Evolutionary conservation across 2,888 invertebrate genomes (phyloP), one percentile per base, ranked within the genome.

Genomic region (Calephelis perditalis): DNA sequence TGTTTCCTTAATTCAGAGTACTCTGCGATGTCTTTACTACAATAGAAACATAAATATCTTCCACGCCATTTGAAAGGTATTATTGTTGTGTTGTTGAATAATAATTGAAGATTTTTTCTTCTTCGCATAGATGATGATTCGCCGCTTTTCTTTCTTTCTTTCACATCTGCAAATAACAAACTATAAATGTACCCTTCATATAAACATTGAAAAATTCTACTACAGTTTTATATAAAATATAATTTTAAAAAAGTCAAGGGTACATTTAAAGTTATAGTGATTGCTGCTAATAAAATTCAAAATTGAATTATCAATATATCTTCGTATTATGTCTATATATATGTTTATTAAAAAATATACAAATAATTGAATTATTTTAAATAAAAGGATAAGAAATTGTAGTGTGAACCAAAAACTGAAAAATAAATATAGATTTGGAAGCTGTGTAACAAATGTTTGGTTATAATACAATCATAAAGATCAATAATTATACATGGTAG

Each of bases 11-110:
- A 64, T 47, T 87, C 86, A 0, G 73, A 61, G 63, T 86, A 86
- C 37, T 84, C 82, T 0, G 78, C 58, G 0, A 86, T 68, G 60
- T 86, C 78, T 75, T 86, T 83, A 62, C 89, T 88, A 63, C 89
- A 90, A 71, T 82, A 86, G 70, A 90, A 90, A 67, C 89, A 90
- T 0, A 88, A 71, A 62, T 90, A 90, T 70, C 83, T 86, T 5
- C 88, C 88, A n/a, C 89, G 77, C 87, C 89, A 90, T 68, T 90
- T 90, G 72, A 90, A 90, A 3, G 89, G 89, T 73, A 90, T 82
- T 1, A 88, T 77, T 0, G 86, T 71, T 0, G 89, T 89, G 66
- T 84, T 83, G 79, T 90, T 90, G 81, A 90, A 89, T 46, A 90
- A 44, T 45, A 84, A 78, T 72, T 86, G 83, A 3, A 90, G 85